These are phyloP conservation scores for Zootermopsis nevadensis DNA, from an alignment of 2,888 invertebrate genomes.

Conservation along the genomic window DNA sequence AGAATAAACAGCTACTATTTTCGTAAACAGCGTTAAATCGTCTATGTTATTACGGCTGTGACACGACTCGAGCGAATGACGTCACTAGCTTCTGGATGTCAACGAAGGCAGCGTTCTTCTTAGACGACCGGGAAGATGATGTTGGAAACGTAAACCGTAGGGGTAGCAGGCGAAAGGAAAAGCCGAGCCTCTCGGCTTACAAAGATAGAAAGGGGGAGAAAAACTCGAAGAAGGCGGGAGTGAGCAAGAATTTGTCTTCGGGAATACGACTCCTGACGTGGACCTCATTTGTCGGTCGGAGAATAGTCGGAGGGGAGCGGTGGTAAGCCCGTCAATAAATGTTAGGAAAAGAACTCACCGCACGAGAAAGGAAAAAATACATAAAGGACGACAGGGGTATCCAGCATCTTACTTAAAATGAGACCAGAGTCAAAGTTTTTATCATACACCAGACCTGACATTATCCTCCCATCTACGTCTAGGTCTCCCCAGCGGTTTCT, in stretches of 20 bases:
- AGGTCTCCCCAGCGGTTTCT: too few relatives aligned
- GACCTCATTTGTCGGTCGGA: constrained; percentile 40
- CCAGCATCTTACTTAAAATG: not conserved
- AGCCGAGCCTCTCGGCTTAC: not conserved
- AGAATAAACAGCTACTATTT: too few relatives aligned
- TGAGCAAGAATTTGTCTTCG: constrained; percentile 35
- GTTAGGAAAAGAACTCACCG: constrained; percentile 32
- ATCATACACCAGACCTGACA: too few relatives aligned
- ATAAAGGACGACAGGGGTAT: constrained; percentile 1
- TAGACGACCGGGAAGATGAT: not conserved
- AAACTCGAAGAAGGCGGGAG: constrained; percentile 38
- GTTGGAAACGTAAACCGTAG: not conserved
- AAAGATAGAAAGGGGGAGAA: constrained; percentile 12
- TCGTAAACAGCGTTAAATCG: too few relatives aligned
- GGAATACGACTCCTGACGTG: constrained; percentile 40
- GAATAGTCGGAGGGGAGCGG: constrained; percentile 21
- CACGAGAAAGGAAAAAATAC: not conserved
- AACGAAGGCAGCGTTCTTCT: not conserved
- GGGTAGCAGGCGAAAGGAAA: not conserved
- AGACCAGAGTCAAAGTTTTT: too few relatives aligned
- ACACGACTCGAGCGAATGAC: too few relatives aligned
- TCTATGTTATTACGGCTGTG: too few relatives aligned
- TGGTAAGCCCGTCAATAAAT: constrained; percentile 46
- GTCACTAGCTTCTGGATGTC: not conserved
- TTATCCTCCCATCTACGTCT: too few relatives aligned